These are phyloP conservation scores for Astur gentilis DNA, from an alignment of 2,113 vertebrate genomes.

Conservation along the genomic window DNA sequence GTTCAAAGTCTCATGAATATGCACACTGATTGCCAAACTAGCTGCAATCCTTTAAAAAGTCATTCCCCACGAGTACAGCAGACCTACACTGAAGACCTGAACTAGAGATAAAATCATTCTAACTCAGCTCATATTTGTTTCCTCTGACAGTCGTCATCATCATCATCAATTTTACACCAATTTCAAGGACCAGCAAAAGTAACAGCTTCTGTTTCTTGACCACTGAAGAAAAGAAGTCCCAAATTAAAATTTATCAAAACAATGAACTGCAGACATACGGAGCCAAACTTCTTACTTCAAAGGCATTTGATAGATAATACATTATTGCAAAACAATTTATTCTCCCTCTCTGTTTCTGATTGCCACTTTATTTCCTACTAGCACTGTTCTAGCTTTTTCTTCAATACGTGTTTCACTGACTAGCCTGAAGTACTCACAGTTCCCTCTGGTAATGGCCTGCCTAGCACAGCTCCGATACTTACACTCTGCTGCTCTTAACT, in stretches of 20 bases:
- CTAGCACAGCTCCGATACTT: not conserved
- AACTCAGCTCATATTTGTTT: not conserved
- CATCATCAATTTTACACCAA: not conserved
- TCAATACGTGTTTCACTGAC: not conserved
- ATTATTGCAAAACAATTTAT: not conserved
- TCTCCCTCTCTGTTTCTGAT: not conserved
- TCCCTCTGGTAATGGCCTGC: not conserved
- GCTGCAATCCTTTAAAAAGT: not conserved
- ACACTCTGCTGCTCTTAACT: not conserved
- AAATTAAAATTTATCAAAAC: not conserved
- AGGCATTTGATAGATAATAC: not conserved
- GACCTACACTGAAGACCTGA: not conserved
- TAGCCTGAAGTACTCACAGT: not conserved
- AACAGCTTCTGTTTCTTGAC: not conserved
- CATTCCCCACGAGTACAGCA: not conserved
- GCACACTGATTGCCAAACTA: not conserved
- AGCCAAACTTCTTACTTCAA: not conserved
- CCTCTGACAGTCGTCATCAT: not conserved
- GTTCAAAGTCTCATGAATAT: not conserved
- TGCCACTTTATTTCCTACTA: not conserved
- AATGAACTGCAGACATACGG: not conserved
- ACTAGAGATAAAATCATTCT: not conserved
- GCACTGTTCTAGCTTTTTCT: not conserved
- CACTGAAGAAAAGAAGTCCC: not conserved
- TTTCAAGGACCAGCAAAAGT: not conserved